Evolutionary conservation across 2,888 invertebrate genomes (phyloP).

Genomic region (Cremastinae sp.): DNA sequence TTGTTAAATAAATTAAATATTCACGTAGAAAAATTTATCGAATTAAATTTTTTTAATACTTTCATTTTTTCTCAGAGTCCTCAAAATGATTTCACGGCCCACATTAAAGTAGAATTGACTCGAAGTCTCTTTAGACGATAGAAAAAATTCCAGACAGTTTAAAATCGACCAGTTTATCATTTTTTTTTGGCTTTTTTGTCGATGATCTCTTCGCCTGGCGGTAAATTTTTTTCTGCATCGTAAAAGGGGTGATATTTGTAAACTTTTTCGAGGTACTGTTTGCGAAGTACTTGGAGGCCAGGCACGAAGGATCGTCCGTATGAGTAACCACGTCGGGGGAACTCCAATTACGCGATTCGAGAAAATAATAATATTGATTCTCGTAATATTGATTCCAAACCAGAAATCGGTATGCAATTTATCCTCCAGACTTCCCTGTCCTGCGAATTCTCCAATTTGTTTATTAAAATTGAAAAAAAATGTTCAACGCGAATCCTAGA

Average conservation of each 20-base stretch:
- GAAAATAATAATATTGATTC: neutral
- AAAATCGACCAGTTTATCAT: too few relatives aligned
- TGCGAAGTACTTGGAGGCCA: conserved; percentile 25
- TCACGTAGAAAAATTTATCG: too few relatives aligned
- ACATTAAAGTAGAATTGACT: too few relatives aligned
- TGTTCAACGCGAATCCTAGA: too few relatives aligned
- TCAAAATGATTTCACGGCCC: too few relatives aligned
- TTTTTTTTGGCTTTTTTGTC: too few relatives aligned
- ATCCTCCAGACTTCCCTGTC: neutral
- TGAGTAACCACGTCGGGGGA: neutral
- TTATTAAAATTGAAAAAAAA: neutral
- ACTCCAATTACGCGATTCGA: neutral
- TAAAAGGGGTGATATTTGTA: conserved; percentile 3
- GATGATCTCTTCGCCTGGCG: too few relatives aligned
- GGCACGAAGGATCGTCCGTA: conserved; percentile 13
- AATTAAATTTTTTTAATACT: too few relatives aligned
- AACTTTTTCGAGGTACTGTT: neutral
- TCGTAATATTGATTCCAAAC: neutral
- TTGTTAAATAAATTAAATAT: too few relatives aligned
- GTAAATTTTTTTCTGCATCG: neutral
- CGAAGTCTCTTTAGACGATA: too few relatives aligned
- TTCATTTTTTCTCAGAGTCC: too few relatives aligned
- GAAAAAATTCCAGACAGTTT: too few relatives aligned
- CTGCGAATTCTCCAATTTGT: neutral
- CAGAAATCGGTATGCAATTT: neutral